Conservation (phyloP, 2,797 vertebrate species). For the Gambusia yucatana region DNA sequence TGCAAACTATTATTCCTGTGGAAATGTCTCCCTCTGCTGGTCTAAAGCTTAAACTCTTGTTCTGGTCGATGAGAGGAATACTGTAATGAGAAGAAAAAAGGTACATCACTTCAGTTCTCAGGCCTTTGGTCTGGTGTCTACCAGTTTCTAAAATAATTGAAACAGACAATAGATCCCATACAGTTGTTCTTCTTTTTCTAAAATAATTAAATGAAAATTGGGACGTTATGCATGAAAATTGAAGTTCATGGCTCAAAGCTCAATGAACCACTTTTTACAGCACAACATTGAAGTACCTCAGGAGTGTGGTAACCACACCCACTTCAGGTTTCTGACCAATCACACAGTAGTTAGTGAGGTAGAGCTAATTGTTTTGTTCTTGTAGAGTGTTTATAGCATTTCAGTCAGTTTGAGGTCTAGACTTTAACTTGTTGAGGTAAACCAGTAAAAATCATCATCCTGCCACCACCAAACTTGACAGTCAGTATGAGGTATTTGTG, state of each 20-base stretch:
- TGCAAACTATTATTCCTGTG: conserved; percentile 30
- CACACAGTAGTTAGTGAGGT: not conserved
- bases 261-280: not conserved
- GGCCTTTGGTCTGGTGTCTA: not conserved
- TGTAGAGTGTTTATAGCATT: not conserved
- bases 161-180: not conserved
- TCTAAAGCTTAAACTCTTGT: not conserved
- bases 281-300: not conserved
- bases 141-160: not conserved
- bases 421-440: not conserved
- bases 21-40: conserved; percentile 68
- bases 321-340: not conserved
- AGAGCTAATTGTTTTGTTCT: not conserved
- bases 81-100: not conserved
- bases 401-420: not conserved
- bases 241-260: not conserved
- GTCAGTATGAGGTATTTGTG: not conserved
- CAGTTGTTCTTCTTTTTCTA: not conserved
- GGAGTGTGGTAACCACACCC: not conserved
- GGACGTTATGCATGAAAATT: not conserved
- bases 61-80: not conserved
- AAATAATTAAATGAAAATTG: not conserved
- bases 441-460: not conserved
- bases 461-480: not conserved
- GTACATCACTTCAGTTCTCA: not conserved